Base-by-base conservation (phyloP, 2,113 vertebrate species). In the Setophaga coronata region DNA sequence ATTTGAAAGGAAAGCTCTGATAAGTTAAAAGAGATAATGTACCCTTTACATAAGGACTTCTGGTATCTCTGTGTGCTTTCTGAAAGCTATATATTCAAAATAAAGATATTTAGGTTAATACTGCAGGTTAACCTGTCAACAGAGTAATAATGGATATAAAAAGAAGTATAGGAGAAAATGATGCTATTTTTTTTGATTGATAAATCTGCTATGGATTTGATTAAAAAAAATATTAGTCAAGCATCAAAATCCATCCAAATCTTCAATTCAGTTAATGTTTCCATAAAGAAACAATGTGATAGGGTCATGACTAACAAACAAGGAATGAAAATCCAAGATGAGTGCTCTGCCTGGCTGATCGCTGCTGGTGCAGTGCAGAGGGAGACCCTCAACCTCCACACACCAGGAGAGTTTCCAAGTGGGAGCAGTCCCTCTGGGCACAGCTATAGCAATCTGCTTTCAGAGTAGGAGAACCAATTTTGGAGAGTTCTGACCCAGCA, bases 311-410 rank as follows among this genome's bases (percentile, higher is more conserved):
- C 28, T 50, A 67, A 76, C 4, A 81, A 72, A 25, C 12, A 36
- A 64, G 45, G 78, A 79, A 50, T 47, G 25, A 54, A 67, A 73
- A 69, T 40, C 38, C 28, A 62, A 40, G 40, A 18, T 1, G 1
- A 54, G 28, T 64, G 34, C 17, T 73, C 36, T 73, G 28, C 53
- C 17, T 42, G 53, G n/a, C 42, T 53, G 18, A 66, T 54, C 40
- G 6, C 23, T 60, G 15, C 45, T 51, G 61, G 16, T 2, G 2
- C 0, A 0, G 8, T 29, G n/a, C 4, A 4, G 29, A 67, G 1
- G 0, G 50, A 66, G 18, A 67, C 12, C 17, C 20, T 60, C 58
- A 76, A 8, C 36, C 28, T 50, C 71, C 77, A 40, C 25, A 38
- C 12, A 5, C 6, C 33, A 42, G 33, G 36, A 50, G 23, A 8